Base-by-base conservation (phyloP, 2,797 vertebrate species). In the Serranus cabrilla region DNA sequence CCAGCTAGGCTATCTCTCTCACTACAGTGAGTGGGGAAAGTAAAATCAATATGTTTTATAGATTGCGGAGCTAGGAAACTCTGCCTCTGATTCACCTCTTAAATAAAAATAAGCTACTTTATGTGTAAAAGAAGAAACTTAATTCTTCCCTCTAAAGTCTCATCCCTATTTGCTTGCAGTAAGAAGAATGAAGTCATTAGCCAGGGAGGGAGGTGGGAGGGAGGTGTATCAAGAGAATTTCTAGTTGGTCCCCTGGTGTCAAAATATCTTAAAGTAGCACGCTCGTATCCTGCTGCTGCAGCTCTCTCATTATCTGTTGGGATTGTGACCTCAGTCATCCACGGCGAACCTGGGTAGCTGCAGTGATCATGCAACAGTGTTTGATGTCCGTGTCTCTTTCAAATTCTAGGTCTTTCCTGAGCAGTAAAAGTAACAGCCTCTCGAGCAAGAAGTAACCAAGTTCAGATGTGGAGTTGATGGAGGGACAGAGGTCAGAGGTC, bases 401-500 rank as follows among this genome's bases (percentile, higher is more conserved):
- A 64, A 52, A 60, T 12, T 37, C 25, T 39, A n/a, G 8, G 42
- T 51, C 31, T 62, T 25, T 39, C 20, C 31, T 12, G n/a, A 45
- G 39, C 45, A 62, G 61, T 69, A 43, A 76, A 83, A 60, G 69
- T 74, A 60, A 58, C 16, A 73, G 11, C n/a, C 12, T 46, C 40
- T 43, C 11, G 10, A n/a, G 25, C 23, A 61, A 51, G 45, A 47
- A 49, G 31, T 25, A 64, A 50, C 27, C 67, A 56, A 61, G 42
- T 59, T 80, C 78, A 76, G 39, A 57, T 11, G 37, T 57, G 12
- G 0, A 42, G 59, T 1, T 45, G 11, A 67, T 25, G 61, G 27
- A 40, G 9, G 18, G 16, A 34, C 66, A 47, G 21, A 55, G 51
- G 64, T 73, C 25, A 82, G 81, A 74, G 63, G 55, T 74, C 18